phyloP scores from a whole-genome alignment of 2,113 vertebrate genomes.

The Rattus rattus region DNA sequence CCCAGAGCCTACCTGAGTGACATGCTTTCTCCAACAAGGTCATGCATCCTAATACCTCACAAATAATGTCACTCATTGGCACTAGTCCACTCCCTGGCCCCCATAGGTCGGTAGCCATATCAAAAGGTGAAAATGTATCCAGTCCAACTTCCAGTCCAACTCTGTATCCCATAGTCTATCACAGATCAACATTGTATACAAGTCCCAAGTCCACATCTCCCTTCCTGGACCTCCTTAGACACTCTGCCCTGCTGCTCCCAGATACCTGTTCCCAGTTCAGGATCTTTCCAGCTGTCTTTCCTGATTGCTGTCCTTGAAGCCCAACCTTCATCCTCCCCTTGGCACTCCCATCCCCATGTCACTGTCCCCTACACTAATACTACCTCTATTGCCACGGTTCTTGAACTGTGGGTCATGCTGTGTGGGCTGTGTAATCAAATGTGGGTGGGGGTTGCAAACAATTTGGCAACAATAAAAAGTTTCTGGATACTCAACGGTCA shows the following conservation, averaged over 20 bases:
- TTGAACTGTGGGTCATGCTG: not conserved
- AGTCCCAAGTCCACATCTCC: not conserved
- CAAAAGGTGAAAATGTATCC: not conserved
- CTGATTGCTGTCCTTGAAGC: not conserved
- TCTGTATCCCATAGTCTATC: not conserved
- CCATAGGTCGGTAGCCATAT: not conserved
- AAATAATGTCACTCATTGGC: not conserved
- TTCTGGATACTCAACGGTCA: not conserved
- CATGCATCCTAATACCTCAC: not conserved
- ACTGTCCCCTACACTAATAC: not conserved
- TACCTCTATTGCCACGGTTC: not conserved
- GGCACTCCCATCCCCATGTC: not conserved
- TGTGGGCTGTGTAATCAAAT: not conserved
- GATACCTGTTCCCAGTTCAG: not conserved
- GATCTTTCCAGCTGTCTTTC: not conserved
- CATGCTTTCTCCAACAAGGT: not conserved
- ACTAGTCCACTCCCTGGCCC: not conserved
- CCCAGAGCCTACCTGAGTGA: not conserved
- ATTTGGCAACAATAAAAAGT: not conserved
- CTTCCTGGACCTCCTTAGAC: not conserved
- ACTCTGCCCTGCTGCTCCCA: not conserved
- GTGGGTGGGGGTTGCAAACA: not conserved
- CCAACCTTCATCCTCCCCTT: not conserved
- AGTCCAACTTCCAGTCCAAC: not conserved
- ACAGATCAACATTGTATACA: not conserved